Base-by-base conservation (phyloP, 2,888 invertebrate genomes). In the Eulithis prunata region DNA sequence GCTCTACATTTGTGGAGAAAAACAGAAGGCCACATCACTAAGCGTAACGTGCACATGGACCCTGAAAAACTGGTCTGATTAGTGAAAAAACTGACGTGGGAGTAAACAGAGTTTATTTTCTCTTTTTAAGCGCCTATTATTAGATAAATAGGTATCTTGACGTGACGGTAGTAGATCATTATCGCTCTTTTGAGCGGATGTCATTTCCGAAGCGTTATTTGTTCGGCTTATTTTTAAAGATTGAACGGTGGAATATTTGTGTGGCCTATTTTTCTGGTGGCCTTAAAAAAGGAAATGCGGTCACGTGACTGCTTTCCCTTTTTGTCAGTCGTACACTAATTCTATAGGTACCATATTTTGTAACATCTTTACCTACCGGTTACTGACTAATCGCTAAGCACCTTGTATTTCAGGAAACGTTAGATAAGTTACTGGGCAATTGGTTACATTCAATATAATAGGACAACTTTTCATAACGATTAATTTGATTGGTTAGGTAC, bases 101-200 rank as follows among this genome's bases (percentile, higher is more conserved):
- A 46, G 58, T 54, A 49, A 64, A 56, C 55, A 60, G 4, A 32
- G 46, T 59, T 21, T 21, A 14, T 51, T 51, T 58, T 59, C 51
- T 52, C 67, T 60, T 66, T 32, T 57, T 46, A 60, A 64, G 62
- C 57, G 59, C 46, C 70, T 75, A 74, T 71, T 73, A 75, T 69
- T 74, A 74, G 71, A 68, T 71, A 72, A 75, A 67, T 74, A 74
- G 71, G 68, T 71, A 72, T 71, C 71, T 72, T 72, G 72, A 72
- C 72, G 70, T 70, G 72, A 68, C 70, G 71, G 68, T 71, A 72
- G 72, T 72, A 75, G 70, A 75, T 75, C 68, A 70, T 71, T 72
- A 72, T 72, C 70, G 67, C 66, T 75, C 71, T 69, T 73, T 71
- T 72, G 72, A 74, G 53, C 75, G 72, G 75, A 71, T 75, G 75